These are phyloP conservation scores for Apodemus speciosus DNA, from an alignment of 2,113 vertebrate genomes.

Conservation along the genomic window DNA sequence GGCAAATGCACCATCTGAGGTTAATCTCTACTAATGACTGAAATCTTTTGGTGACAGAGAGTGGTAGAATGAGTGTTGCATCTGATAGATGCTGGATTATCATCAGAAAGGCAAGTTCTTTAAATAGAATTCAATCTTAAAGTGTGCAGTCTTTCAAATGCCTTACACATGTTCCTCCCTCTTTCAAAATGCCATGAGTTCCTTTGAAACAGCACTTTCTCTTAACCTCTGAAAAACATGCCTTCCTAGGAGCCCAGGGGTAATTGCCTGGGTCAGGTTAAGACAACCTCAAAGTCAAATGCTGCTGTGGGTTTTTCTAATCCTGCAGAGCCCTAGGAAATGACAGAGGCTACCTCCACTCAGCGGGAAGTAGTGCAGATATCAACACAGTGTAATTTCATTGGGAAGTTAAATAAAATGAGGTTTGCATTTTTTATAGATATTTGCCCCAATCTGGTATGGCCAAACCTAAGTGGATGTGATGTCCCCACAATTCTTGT, in stretches of 20 bases:
- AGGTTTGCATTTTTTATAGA: conserved; percentile 36
- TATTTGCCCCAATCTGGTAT: conserved; percentile 1
- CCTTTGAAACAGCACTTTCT: conserved; percentile 34
- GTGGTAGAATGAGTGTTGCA: background rate
- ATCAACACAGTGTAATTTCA: background rate
- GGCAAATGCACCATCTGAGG: background rate
- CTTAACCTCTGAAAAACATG: conserved; percentile 57
- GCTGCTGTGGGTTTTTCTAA: conserved; percentile 66
- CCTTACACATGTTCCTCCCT: background rate
- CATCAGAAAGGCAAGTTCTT: conserved; percentile 25
- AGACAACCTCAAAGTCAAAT: conserved; percentile 56
- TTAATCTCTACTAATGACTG: conserved; percentile 34
- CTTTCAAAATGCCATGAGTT: conserved; percentile 39
- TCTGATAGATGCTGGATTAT: background rate
- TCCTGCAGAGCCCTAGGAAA: conserved; percentile 12
- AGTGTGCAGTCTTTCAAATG: conserved; percentile 27
- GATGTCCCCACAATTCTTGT: background rate
- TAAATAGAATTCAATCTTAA: conserved; percentile 27
- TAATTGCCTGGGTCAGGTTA: conserved; percentile 59
- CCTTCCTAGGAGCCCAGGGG: conserved; percentile 11
- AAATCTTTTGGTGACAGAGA: background rate
- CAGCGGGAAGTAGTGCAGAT: conserved; percentile 32
- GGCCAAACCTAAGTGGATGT: background rate
- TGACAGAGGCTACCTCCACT: background rate
- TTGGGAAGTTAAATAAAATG: conserved; percentile 51